Conservation (phyloP, 2,797 vertebrate genomes). For the Chaunax sp. region DNA sequence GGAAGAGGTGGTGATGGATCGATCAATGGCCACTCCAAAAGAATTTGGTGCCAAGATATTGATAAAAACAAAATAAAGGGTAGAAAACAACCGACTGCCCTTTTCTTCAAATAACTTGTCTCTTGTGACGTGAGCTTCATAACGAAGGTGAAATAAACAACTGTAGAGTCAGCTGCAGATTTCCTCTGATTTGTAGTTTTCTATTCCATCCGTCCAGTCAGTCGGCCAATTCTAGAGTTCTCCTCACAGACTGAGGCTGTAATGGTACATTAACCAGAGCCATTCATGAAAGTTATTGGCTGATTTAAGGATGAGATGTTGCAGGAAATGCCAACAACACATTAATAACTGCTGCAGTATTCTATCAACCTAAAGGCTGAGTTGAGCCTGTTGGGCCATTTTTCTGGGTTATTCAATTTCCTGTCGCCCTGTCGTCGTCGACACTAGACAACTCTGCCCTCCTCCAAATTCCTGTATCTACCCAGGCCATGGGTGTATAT, state of each 20-base stretch:
- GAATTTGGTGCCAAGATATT: slow-evolving; percentile 59
- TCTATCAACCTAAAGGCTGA: too few relatives aligned
- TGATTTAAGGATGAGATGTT: slow-evolving; percentile 24
- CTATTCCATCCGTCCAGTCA: slow-evolving; percentile 30
- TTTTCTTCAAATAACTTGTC: slow-evolving; percentile 41
- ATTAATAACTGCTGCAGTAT: too few relatives aligned
- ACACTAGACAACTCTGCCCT: too few relatives aligned
- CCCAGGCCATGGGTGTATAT: too few relatives aligned
- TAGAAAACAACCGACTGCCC: slow-evolving; percentile 31
- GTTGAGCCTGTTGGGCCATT: too few relatives aligned
- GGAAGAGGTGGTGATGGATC: slow-evolving; percentile 24
- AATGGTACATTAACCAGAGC: slow-evolving; percentile 36
- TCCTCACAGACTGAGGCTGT: slow-evolving; percentile 16
- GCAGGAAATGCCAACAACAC: not conserved
- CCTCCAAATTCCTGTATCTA: too few relatives aligned
- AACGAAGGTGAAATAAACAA: slow-evolving; percentile 27
- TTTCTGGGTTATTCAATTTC: too few relatives aligned
- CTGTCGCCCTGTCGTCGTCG: too few relatives aligned
- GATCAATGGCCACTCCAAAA: slow-evolving; percentile 57
- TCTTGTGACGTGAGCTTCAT: slow-evolving; percentile 29
- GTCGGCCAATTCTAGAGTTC: slow-evolving; percentile 34
- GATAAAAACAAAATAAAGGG: slow-evolving; percentile 45
- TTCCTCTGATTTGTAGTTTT: slow-evolving; percentile 32
- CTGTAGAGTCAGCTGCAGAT: slow-evolving; percentile 6
- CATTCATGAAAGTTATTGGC: slow-evolving; percentile 30